Percentiles rank a stretch among this genome's conserved stretches.
These are phyloP conservation scores for Lysandra coridon DNA, from an alignment of 2,888 invertebrate genomes.

Conservation along the genomic window DNA sequence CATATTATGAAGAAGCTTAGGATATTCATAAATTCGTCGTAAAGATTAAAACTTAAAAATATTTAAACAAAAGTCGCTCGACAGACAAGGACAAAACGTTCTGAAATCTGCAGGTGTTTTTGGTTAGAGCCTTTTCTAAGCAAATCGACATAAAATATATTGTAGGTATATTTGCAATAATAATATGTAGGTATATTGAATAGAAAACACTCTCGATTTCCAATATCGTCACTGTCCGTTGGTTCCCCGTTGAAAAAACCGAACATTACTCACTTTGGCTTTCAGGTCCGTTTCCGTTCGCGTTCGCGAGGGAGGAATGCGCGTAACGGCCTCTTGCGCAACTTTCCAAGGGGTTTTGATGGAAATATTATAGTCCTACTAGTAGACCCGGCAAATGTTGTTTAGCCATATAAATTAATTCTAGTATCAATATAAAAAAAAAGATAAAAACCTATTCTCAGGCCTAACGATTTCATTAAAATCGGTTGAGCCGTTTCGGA, in stretches of 20 bases:
- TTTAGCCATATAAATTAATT: too few relatives aligned
- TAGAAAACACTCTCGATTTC: slow-evolving; percentile 65
- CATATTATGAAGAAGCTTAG: background rate
- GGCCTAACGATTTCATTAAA: too few relatives aligned
- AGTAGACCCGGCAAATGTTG: too few relatives aligned
- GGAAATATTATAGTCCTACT: background rate
- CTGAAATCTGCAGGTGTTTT: too few relatives aligned
- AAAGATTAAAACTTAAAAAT: too few relatives aligned
- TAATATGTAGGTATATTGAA: background rate
- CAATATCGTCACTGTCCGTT: slow-evolving; percentile 62
- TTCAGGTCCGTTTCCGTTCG: slow-evolving; percentile 47
- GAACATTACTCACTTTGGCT: slow-evolving; percentile 48
- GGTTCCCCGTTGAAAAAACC: slow-evolving; percentile 48
- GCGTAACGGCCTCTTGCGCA: slow-evolving; percentile 22
- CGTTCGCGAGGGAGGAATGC: slow-evolving; percentile 52
- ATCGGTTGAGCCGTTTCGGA: too few relatives aligned
- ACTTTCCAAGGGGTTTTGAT: background rate
- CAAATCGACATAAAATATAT: background rate
- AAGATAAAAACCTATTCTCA: too few relatives aligned
- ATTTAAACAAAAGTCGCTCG: background rate
- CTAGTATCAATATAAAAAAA: too few relatives aligned
- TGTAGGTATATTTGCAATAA: background rate
- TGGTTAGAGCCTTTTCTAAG: background rate
- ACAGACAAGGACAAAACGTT: background rate
- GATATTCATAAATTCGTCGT: too few relatives aligned